A percentile compares a stretch with the other conserved stretches of the same genome.
phyloP scores from a whole-genome alignment of 2,888 invertebrate species.

The Bombylius discolor region DNA sequence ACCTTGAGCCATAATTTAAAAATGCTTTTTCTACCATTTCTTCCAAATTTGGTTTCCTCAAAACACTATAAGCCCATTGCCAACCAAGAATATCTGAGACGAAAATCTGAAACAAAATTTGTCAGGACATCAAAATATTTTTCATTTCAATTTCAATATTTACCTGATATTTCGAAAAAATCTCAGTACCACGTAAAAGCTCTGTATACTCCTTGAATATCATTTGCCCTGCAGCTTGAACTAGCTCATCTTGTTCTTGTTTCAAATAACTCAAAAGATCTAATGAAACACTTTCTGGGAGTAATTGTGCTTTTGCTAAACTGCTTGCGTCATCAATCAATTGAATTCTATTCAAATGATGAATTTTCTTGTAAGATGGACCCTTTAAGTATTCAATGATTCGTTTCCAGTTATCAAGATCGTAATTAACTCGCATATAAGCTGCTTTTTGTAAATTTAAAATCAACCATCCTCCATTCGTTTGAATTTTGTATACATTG shows the following conservation, averaged over 20 bases:
- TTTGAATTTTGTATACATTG: not conserved
- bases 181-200: not conserved
- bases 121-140: not conserved
- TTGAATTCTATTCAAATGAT: slow-evolving; percentile 52
- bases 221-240: slow-evolving; percentile 32
- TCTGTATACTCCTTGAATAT: not conserved
- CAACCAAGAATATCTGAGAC: not conserved
- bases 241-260: slow-evolving; percentile 43
- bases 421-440: slow-evolving; percentile 5
- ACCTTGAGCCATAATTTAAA: not conserved
- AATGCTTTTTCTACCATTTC: not conserved
- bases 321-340: slow-evolving; percentile 54
- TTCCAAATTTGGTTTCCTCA: not conserved
- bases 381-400: slow-evolving; percentile 5
- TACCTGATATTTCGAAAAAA: not conserved
- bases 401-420: slow-evolving; percentile 5
- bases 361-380: slow-evolving; percentile 7
- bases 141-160: not conserved
- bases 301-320: slow-evolving; percentile 42
- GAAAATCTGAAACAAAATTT: not conserved
- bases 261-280: slow-evolving; percentile 40
- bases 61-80: not conserved
- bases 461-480: slow-evolving; percentile 3
- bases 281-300: slow-evolving; percentile 38
- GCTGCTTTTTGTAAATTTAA: slow-evolving; percentile 1